Evolutionary conservation across 2,888 invertebrate species (phyloP).

Genomic region (Sinotaia quadrata): DNA sequence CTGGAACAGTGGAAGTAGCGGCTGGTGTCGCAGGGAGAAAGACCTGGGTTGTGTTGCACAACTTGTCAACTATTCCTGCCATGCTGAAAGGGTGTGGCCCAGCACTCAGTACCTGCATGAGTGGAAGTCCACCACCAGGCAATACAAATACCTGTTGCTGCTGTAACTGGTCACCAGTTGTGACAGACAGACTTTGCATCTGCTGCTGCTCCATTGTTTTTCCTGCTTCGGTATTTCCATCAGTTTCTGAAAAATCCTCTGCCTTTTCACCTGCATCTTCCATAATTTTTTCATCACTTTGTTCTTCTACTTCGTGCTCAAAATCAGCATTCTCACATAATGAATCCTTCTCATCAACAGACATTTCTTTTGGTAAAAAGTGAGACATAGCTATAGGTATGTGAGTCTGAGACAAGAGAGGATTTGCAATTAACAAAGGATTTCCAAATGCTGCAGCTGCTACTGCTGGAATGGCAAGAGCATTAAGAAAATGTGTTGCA

Average conservation of each 20-base stretch:
- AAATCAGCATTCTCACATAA: neutral
- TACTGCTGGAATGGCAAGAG: slow-evolving; percentile 22
- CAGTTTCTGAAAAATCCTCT: neutral
- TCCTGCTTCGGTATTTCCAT: neutral
- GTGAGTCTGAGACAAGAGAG: neutral
- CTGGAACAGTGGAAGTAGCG: slow-evolving; percentile 19
- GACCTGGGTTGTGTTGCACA: slow-evolving; percentile 30
- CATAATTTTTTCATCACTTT: neutral
- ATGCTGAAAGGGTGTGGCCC: slow-evolving; percentile 33
- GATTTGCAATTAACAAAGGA: slow-evolving; percentile 27
- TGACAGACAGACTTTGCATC: neutral
- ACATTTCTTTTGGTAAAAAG: neutral
- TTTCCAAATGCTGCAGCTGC: slow-evolving; percentile 33
- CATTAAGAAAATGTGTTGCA: slow-evolving; percentile 25
- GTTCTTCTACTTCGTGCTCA: neutral
- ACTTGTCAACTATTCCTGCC: slow-evolving; percentile 33
- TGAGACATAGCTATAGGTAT: neutral
- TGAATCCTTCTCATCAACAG: neutral
- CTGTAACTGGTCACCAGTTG: slow-evolving; percentile 11
- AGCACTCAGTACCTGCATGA: slow-evolving; percentile 40
- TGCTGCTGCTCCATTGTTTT: neutral
- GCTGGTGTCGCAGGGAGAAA: slow-evolving; percentile 28
- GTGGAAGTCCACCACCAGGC: slow-evolving; percentile 14
- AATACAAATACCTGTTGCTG: slow-evolving; percentile 22
- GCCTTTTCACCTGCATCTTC: neutral